These are phyloP conservation scores for Agriopis leucophaearia DNA, from an alignment of 2,888 invertebrate species.

Conservation along the genomic window DNA sequence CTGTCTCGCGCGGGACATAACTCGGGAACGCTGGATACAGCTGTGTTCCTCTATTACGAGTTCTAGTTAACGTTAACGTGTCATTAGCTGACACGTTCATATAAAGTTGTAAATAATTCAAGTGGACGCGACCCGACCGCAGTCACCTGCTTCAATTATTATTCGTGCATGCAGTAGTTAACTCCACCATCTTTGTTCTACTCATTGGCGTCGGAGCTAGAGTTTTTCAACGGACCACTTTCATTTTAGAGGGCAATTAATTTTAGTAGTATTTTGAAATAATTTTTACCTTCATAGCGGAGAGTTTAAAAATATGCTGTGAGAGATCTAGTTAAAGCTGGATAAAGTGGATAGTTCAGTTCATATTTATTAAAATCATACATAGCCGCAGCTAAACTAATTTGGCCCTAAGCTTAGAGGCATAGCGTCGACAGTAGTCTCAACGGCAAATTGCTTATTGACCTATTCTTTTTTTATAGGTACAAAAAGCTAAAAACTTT, in stretches of 20 bases:
- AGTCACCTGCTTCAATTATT: slow-evolving; percentile 47
- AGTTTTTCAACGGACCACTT: slow-evolving; percentile 21
- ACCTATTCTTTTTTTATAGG: neutral
- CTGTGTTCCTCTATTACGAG: slow-evolving; percentile 81
- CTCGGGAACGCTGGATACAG: slow-evolving; percentile 81
- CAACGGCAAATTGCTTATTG: neutral
- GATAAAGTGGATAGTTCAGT: neutral
- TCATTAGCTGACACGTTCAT: slow-evolving; percentile 83
- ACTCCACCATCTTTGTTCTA: slow-evolving; percentile 37
- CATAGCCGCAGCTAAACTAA: neutral
- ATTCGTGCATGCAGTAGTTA: slow-evolving; percentile 34
- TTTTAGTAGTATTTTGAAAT: slow-evolving; percentile 8
- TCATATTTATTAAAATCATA: neutral
- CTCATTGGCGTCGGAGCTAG: slow-evolving; percentile 30
- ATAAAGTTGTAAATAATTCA: slow-evolving; percentile 79
- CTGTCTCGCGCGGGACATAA: slow-evolving; percentile 85
- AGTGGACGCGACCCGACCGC: slow-evolving; percentile 69
- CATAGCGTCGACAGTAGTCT: no score
- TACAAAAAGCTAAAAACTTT: slow-evolving; percentile 17
- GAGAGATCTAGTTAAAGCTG: slow-evolving; percentile 1
- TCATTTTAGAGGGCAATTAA: slow-evolving; percentile 16
- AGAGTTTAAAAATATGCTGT: slow-evolving; percentile 4
- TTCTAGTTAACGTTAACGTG: slow-evolving; percentile 83
- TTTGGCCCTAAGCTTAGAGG: no score
- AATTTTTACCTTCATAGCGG: slow-evolving; percentile 6